Percentiles rank a stretch among this genome's conserved stretches.
These are phyloP conservation scores for Alca torda DNA, from an alignment of 2,797 vertebrate genomes.

Conservation along the genomic window DNA sequence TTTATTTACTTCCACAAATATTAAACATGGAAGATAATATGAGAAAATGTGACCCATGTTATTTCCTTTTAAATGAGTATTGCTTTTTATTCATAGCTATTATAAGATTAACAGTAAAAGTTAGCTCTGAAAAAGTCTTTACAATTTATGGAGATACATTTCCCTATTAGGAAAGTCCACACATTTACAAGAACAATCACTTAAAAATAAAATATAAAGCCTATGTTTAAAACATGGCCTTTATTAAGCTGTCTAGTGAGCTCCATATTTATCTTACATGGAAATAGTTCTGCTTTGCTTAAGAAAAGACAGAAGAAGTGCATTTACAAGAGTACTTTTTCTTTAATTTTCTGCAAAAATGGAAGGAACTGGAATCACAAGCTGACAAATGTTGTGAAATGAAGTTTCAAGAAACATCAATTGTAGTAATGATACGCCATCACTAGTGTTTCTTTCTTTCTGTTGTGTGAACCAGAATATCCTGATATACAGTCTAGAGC, in stretches of 20 bases:
- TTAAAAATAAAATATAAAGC: conserved; percentile 77
- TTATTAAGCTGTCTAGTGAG: conserved; percentile 90
- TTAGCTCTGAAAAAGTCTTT: conserved; percentile 32
- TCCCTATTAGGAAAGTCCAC: conserved; percentile 58
- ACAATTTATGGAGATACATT: conserved; percentile 51
- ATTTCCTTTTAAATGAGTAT: conserved; percentile 31
- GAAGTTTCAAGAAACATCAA: conserved; percentile 78
- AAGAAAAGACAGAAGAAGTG: conserved; percentile 86
- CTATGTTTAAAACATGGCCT: conserved; percentile 90
- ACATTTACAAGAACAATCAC: conserved; percentile 64
- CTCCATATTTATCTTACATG: conserved; percentile 86
- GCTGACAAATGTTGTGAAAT: conserved; percentile 81
- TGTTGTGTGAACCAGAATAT: conserved; percentile 76
- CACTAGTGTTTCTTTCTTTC: conserved; percentile 75
- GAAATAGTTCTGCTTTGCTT: conserved; percentile 86
- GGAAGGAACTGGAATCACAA: conserved; percentile 82
- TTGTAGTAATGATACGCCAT: conserved; percentile 79
- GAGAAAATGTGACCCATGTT: conserved; percentile 27
- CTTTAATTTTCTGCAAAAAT: conserved; percentile 84
- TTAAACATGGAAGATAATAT: background rate
- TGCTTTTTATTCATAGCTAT: conserved; percentile 57
- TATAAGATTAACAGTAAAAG: conserved; percentile 24
- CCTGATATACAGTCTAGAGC: conserved; percentile 82
- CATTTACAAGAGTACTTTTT: conserved; percentile 84
- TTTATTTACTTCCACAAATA: background rate